Percentiles rank a stretch among this genome's conserved stretches.
Conservation (phyloP, 2,888 invertebrate genomes). For the Ectemnius lituratus region DNA sequence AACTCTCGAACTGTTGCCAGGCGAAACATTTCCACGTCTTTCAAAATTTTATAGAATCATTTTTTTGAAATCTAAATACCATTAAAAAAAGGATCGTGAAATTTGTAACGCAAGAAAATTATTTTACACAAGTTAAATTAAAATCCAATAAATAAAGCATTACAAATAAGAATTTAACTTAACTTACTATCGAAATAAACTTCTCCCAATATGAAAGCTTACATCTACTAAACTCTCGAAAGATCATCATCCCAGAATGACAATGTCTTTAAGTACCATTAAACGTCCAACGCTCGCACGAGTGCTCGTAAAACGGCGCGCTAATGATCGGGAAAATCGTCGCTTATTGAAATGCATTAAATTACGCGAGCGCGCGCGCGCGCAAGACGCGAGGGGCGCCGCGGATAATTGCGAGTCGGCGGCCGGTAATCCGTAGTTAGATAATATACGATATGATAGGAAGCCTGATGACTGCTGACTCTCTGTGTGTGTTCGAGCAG, state of each 20-base stretch:
- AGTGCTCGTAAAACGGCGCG: constrained; percentile 35
- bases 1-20: neutral
- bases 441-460: constrained; percentile 68
- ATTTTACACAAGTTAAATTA: no score
- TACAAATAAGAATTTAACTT: no score
- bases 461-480: constrained; percentile 56
- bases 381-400: constrained; percentile 32
- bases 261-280: no score
- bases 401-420: constrained; percentile 70
- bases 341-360: constrained; percentile 72
- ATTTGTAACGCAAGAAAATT: no score
- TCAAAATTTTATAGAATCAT: no score
- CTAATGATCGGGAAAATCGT: constrained; percentile 70
- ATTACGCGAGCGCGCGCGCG: constrained; percentile 56
- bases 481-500: constrained; percentile 13
- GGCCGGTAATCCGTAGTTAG: constrained; percentile 64
- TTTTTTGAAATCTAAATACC: no score
- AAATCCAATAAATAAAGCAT: no score
- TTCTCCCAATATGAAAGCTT: no score
- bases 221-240: neutral
- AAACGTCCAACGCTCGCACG: no score
- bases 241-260: neutral
- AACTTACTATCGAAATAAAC: no score
- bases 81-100: no score
- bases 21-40: no score